Evolutionary conservation across 2,797 vertebrate genomes (phyloP).

Genomic region (Pangasius sanitwongsei): DNA sequence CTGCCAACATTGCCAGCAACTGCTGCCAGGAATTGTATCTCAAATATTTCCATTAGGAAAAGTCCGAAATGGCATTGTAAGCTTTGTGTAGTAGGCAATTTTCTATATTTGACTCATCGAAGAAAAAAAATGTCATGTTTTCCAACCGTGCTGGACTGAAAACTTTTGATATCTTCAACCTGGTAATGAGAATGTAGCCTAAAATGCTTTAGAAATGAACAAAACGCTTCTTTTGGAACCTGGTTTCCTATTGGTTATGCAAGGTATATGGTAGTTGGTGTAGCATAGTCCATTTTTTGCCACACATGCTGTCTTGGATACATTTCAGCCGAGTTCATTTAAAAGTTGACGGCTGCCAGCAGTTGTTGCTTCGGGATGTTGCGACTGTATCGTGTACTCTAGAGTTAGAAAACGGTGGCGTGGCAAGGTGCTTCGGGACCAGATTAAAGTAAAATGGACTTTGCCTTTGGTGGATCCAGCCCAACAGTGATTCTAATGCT

Average conservation of each 20-base stretch:
- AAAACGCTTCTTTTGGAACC: background rate
- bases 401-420: background rate
- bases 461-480: background rate
- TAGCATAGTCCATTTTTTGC: background rate
- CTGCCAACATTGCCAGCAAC: no score
- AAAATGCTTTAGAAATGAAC: background rate
- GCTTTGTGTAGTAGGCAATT: background rate
- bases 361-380: background rate
- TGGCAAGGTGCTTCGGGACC: background rate
- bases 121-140: background rate
- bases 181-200: background rate
- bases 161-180: background rate
- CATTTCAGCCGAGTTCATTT: background rate
- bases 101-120: background rate
- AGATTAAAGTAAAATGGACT: background rate
- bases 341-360: background rate
- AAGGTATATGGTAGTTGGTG: background rate
- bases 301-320: background rate
- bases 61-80: background rate
- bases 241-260: background rate
- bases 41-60: background rate
- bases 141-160: background rate
- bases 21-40: background rate
- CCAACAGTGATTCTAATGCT: background rate
- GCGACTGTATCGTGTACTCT: background rate